Evolutionary conservation across 2,888 invertebrate genomes (phyloP).

Genomic region (Tyria jacobaeae): DNA sequence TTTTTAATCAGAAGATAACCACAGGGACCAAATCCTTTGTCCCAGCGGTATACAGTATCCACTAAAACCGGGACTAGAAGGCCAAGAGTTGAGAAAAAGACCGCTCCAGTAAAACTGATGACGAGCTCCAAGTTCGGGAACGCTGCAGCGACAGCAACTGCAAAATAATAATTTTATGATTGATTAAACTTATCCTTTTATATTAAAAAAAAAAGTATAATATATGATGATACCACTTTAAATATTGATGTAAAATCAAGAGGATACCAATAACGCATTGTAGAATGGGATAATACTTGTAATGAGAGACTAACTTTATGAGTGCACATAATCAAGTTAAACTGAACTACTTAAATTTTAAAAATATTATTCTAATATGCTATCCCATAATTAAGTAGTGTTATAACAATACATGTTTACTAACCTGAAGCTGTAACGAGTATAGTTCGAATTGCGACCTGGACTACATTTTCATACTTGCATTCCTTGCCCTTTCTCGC

Average conservation of each 20-base stretch:
- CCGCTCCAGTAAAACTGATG: conserved; percentile 95
- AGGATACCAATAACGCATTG: too few relatives aligned
- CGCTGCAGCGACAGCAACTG: conserved; percentile 91
- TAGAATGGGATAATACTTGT: too few relatives aligned
- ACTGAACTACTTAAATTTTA: too few relatives aligned
- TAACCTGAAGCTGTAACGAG: conserved; percentile 76
- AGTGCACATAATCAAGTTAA: too few relatives aligned
- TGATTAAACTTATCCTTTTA: background rate
- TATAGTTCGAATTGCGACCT: conserved; percentile 79
- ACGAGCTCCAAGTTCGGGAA: conserved; percentile 95
- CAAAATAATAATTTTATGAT: conserved; percentile 18
- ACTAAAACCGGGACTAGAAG: conserved; percentile 91
- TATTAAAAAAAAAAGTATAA: background rate
- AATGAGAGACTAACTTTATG: too few relatives aligned
- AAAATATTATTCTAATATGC: too few relatives aligned
- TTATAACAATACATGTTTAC: conserved; percentile 15
- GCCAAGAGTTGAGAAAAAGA: conserved; percentile 91
- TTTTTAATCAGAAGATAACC: conserved; percentile 91
- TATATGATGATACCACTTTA: too few relatives aligned
- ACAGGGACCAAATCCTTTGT: conserved; percentile 87
- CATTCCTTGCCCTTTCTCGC: conserved; percentile 82
- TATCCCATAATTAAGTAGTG: too few relatives aligned
- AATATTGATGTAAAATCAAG: too few relatives aligned
- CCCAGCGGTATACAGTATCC: conserved; percentile 90
- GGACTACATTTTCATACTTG: conserved; percentile 80